Conservation (phyloP, 2,888 invertebrate species). For the Melinopterus prodromus region DNA sequence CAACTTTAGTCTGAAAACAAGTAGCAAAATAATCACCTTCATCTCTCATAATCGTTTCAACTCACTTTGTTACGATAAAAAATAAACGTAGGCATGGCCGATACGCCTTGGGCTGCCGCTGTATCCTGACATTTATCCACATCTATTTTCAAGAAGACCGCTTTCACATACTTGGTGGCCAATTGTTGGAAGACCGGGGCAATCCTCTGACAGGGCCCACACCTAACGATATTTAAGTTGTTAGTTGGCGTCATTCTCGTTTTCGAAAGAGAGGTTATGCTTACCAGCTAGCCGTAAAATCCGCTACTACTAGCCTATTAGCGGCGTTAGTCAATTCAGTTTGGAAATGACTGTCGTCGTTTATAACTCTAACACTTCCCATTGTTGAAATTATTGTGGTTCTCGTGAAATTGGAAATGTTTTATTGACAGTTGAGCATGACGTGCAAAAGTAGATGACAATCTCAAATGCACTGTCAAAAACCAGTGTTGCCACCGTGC, state of each 20-base stretch:
- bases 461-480: not conserved
- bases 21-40: conserved; percentile 6
- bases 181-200: conserved; percentile 92
- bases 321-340: conserved; percentile 85
- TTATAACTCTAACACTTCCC: conserved; percentile 68
- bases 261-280: conserved; percentile 45
- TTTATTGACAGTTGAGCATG: conserved; percentile 1
- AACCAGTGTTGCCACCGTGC: not conserved
- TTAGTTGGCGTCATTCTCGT: not conserved
- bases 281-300: conserved; percentile 95
- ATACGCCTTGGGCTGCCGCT: conserved; percentile 87
- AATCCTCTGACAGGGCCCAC: conserved; percentile 95
- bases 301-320: conserved; percentile 89
- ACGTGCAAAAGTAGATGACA: not conserved
- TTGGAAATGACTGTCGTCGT: conserved; percentile 84
- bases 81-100: conserved; percentile 98
- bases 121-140: conserved; percentile 93
- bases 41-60: not conserved
- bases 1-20: conserved; percentile 74
- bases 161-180: conserved; percentile 85
- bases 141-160: conserved; percentile 93
- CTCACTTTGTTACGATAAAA: conserved; percentile 86
- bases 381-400: conserved; percentile 41
- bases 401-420: conserved; percentile 8
- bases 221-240: conserved; percentile 68